These are phyloP conservation scores for Tinea semifulvella DNA, from an alignment of 2,888 invertebrate genomes.

Conservation along the genomic window DNA sequence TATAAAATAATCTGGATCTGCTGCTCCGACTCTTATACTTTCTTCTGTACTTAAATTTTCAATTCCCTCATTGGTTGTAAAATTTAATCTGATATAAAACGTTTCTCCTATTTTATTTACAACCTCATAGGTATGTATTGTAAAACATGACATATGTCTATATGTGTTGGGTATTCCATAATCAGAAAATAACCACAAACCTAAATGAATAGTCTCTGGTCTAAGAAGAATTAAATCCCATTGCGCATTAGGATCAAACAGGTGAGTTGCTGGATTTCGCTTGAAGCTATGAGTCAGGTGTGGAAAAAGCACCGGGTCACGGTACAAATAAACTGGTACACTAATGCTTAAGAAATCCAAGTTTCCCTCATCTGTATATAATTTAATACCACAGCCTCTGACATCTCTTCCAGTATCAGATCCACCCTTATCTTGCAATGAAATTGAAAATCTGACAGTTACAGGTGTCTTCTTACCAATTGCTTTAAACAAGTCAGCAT, in stretches of 20 bases:
- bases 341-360: conserved; percentile 89
- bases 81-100: conserved; percentile 88
- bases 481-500: conserved; percentile 65
- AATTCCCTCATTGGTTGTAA: conserved; percentile 87
- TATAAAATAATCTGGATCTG: conserved; percentile 84
- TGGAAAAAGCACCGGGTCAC: conserved; percentile 85
- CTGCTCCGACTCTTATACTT: conserved; percentile 70
- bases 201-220: conserved; percentile 79
- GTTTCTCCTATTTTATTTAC: conserved; percentile 76
- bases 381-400: conserved; percentile 70
- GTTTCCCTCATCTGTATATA: conserved; percentile 88
- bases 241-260: conserved; percentile 84
- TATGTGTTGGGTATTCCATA: conserved; percentile 90
- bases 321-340: conserved; percentile 86
- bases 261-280: conserved; percentile 85
- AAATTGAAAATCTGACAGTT: conserved; percentile 64
- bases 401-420: conserved; percentile 46
- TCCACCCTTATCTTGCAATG: conserved; percentile 70
- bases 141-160: conserved; percentile 90
- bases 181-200: conserved; percentile 82
- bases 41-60: conserved; percentile 72
- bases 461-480: conserved; percentile 69
- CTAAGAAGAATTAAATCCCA: conserved; percentile 89
- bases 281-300: conserved; percentile 90
- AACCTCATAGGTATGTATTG: conserved; percentile 89